Conservation (phyloP, 2,888 invertebrate species). For the Orthosia cruda region DNA sequence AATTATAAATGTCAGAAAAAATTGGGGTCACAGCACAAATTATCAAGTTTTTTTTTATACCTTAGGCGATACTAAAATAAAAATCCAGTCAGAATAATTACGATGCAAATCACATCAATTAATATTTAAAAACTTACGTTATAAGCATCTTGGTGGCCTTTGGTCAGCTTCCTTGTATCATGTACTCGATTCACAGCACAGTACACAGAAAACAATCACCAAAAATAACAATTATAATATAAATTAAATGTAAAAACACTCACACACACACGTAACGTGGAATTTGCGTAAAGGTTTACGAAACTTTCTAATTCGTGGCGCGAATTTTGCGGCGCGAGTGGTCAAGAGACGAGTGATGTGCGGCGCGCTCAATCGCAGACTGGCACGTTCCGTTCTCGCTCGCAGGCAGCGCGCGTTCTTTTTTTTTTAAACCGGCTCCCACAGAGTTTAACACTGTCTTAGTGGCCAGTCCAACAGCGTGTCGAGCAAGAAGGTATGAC, state of each 20-base stretch:
- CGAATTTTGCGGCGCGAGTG: conserved; percentile 74
- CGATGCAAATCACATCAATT: conserved; percentile 70
- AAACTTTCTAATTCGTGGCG: conserved; percentile 86
- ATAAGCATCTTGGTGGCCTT: conserved; percentile 86
- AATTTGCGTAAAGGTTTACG: conserved; percentile 73
- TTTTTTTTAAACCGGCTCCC: conserved; percentile 76
- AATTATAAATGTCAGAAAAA: conserved; percentile 34
- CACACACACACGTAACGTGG: conserved; percentile 78
- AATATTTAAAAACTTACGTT: conserved; percentile 84
- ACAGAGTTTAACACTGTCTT: conserved; percentile 67
- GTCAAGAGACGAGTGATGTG: conserved; percentile 75
- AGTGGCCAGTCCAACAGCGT: conserved; percentile 82
- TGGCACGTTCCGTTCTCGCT: conserved; percentile 80
- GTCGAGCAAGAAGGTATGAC: conserved; percentile 83
- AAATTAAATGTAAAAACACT: conserved; percentile 70
- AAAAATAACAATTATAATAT: conserved; percentile 72
- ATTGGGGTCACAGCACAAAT: conserved; percentile 43
- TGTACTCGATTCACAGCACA: conserved; percentile 84
- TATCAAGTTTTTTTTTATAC: not conserved
- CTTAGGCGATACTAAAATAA: conserved; percentile 11
- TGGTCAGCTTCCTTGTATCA: conserved; percentile 84
- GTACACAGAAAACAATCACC: conserved; percentile 80
- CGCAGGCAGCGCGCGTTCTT: conserved; percentile 74
- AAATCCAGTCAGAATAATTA: conserved; percentile 70
- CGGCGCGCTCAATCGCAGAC: conserved; percentile 83